phyloP scores from a whole-genome alignment of 2,888 invertebrate species.

The Calliopum simillimum region DNA sequence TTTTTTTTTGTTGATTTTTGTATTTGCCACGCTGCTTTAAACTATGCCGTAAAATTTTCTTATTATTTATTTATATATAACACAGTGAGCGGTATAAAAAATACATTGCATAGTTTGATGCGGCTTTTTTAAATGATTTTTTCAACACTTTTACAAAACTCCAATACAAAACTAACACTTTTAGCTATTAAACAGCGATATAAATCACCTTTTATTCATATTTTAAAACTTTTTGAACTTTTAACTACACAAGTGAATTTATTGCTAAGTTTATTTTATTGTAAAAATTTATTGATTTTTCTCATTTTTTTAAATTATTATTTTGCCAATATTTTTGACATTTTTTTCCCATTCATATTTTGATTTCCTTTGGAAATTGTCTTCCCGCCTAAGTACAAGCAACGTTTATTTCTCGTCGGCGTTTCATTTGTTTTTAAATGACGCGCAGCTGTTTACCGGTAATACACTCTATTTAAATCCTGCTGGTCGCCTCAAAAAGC shows the following conservation, averaged over 20 bases:
- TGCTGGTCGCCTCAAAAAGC: background rate
- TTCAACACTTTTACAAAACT: constrained; percentile 14
- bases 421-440: constrained; percentile 30
- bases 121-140: no score
- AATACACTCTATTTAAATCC: constrained; percentile 20
- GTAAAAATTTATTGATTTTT: background rate
- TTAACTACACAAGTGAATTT: no score
- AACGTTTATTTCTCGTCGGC: constrained; percentile 23
- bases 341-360: background rate
- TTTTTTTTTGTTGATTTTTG: no score
- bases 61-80: no score
- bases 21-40: no score
- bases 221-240: no score
- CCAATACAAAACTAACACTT: background rate
- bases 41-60: no score
- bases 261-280: no score
- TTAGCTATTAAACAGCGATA: background rate
- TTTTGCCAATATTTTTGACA: background rate
- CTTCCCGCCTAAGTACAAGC: constrained; percentile 2
- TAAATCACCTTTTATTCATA: no score
- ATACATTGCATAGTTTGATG: no score
- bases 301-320: background rate
- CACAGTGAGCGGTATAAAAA: no score
- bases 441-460: constrained; percentile 1
- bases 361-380: background rate